These are phyloP conservation scores for Eugnorisma glareosa DNA, from an alignment of 2,888 invertebrate genomes.

Conservation along the genomic window DNA sequence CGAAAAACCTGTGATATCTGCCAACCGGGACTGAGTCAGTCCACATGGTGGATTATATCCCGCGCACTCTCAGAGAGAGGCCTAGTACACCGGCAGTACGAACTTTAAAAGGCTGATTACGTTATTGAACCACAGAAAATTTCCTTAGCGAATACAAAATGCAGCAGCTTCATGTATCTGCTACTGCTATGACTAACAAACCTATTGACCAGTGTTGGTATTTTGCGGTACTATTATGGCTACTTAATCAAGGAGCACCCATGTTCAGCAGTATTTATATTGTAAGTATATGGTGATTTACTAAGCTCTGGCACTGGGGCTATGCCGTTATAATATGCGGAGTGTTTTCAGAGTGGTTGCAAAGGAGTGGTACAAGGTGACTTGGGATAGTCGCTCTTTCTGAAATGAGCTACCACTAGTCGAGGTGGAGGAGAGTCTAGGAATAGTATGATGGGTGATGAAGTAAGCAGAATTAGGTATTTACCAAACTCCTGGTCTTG, in stretches of 20 bases:
- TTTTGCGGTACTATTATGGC: background rate
- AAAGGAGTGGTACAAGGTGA: background rate
- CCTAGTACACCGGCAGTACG: background rate
- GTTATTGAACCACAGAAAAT: background rate
- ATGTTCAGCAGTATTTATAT: background rate
- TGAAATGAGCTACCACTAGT: background rate
- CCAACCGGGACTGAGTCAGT: background rate
- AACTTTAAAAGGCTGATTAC: background rate
- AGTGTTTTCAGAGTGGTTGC: background rate
- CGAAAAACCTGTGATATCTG: background rate
- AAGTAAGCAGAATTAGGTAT: conserved; percentile 15
- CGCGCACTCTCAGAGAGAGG: background rate
- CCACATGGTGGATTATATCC: background rate
- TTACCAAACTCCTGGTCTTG: conserved; percentile 39
- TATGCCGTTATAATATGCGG: background rate
- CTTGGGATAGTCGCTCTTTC: background rate
- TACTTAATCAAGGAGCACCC: too few species aligned
- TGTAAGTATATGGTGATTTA: background rate
- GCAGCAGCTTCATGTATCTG: background rate
- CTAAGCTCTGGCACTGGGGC: too few species aligned
- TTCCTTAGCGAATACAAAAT: too few species aligned
- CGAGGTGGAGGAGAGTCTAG: too few species aligned
- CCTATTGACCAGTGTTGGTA: background rate
- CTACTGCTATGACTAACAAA: background rate
- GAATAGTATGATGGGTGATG: background rate